Conservation (phyloP, 2,888 invertebrate genomes). For the Megalurothrips usitatus region DNA sequence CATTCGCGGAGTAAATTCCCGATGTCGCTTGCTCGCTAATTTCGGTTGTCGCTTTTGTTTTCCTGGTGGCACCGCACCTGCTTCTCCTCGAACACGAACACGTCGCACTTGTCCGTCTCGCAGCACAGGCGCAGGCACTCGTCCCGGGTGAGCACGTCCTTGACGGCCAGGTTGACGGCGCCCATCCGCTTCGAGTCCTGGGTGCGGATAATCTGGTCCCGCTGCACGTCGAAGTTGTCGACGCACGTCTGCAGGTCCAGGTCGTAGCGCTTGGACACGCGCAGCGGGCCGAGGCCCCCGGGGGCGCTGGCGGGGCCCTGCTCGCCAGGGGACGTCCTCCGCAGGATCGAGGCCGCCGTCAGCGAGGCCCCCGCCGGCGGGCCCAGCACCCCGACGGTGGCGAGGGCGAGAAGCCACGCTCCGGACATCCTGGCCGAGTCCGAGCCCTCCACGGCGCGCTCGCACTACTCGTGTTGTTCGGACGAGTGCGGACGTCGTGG, state of each 20-base stretch:
- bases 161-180: conserved; percentile 80
- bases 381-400: not conserved
- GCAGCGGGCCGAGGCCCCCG: not conserved
- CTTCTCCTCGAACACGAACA: conserved; percentile 90
- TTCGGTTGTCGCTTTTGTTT: too few relatives aligned
- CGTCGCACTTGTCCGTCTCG: conserved; percentile 80
- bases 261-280: not conserved
- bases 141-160: conserved; percentile 71
- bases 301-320: not conserved
- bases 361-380: not conserved
- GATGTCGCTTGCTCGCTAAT: too few relatives aligned
- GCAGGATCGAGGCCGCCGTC: not conserved
- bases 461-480: not conserved
- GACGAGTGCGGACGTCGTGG: not conserved
- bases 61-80: not conserved
- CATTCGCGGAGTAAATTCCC: too few relatives aligned
- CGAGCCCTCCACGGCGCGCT: not conserved
- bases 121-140: conserved; percentile 85
- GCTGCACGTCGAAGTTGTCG: conserved; percentile 77
- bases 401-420: not conserved
- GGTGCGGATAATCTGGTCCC: conserved; percentile 84
- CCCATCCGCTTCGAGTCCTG: conserved; percentile 85
- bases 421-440: not conserved
- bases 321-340: not conserved
- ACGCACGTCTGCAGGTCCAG: conserved; percentile 57